Base-by-base conservation (phyloP, 2,888 invertebrate species). In the Drosophila antonietae region DNA sequence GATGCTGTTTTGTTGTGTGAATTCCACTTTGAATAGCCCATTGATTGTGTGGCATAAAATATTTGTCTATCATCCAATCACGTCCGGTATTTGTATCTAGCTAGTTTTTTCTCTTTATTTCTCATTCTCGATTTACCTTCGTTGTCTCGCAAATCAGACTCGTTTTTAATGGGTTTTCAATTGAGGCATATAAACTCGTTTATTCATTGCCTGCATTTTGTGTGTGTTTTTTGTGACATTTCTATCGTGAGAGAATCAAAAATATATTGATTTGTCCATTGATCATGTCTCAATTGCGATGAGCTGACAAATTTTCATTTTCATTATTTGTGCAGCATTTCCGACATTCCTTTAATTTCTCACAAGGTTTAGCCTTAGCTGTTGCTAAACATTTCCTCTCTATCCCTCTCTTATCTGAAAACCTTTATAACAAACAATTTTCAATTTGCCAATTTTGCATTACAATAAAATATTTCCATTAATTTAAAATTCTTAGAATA, bases 21-120 rank as follows among this genome's bases (percentile, higher is more conserved):
- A 78, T 75, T 78, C 67, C 72, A 69, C 64, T 67, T 65, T 85
- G 88, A 90, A 89, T 87, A 89, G 83, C 61, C 62, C 76, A 81
- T 85, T 89, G 90, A 89, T 90, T 90, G 87, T 90, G 87, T 73
- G 68, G 72, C 62, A 72, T 72, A 68, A 75, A 83, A 84, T 78
- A 78, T 76, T 89, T 83, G 82, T 89, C 84, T 89, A 88, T 82
- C 83, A 86, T 80, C 79, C 84, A 86, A 86, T 90, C 90, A 89
- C 82, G 88, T 88, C 89, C 90, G 89, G 82, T 81, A 81, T 88
- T 83, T 81, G 70, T 77, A 73, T 73, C 71, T 69, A 76, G 69
- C 71, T 69, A 76, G 69, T 68, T 65, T 37, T 44, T 49, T 49
- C 33, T 46, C 60, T 47, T 52, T 28, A 35, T 5, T 53, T 53